Base-by-base conservation (phyloP, 1,140 invertebrate genomes). In the Octopus sinensis region DNA sequence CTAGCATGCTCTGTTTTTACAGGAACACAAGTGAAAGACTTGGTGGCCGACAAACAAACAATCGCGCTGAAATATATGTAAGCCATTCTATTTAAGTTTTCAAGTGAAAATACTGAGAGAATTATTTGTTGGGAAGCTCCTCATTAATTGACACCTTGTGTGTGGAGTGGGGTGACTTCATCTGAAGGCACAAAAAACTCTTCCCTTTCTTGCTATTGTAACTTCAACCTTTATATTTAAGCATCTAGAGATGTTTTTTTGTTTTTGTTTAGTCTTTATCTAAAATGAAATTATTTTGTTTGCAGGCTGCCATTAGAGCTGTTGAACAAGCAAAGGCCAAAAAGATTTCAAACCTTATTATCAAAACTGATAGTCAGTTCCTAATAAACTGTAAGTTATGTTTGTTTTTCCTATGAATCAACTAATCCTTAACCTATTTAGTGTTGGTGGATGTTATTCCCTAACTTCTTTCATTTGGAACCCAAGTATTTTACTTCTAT, bases 281-380 rank as follows among this genome's bases (percentile, higher is more conserved):
- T 53, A 23, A 53, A 53, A 80, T 43, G 43, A 76, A 68, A 75
- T 56, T 81, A 12, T 79, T 54, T 82, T 82, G 54, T 78, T 80
- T 83, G 17, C 82, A 91, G 90, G 98, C 97, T 52, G 96, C 96
- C 1, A 94, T 94, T 10, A 90, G 92, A 87, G 98, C 97, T 12
- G 94, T 98, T 6, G 91, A 93, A 86, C 91, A 94, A 85, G 96
- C 96, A 0, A 91, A 93, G 79, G 87, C 92, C 17, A 91, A 93
- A 87, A 94, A 94, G 86, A 92, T 90, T 75, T 90, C 89, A 30
- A 95, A 95, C 88, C 88, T 98, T 0, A 92, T 93, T 81, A 93
- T 99, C 30, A 93, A 94, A 83, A 98, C 97, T 53, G 97, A 99
- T 91, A 98, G 96, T 0, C 91, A 97, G 87, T 98, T 98, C 90